Evolutionary conservation across 2,797 vertebrate genomes (phyloP), one percentile per base, ranked within the genome.

Genomic region (Danio choprae): DNA sequence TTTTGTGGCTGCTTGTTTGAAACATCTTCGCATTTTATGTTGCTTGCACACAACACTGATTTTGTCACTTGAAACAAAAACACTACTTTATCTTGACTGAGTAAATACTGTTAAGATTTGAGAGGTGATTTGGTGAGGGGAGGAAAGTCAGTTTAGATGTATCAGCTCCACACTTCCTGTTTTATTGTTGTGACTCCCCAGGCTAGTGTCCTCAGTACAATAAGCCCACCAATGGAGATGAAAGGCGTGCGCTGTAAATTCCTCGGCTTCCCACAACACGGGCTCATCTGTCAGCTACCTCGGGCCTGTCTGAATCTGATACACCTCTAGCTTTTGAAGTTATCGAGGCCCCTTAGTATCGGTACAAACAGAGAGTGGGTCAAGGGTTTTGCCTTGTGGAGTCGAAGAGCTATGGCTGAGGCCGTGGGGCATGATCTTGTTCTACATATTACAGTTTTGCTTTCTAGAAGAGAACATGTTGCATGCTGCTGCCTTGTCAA

Each of bases 161-260:
- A 77, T 73, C 64, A 67, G 77, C 79, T 74, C 72, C 84, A 84
- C 83, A 84, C 89, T 91, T 87, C 87, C 86, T 89, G 84, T 87
- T 87, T 86, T 80, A 85, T 86, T 93, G 90, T 93, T 93, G 88
- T 90, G 91, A 91, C 90, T 91, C 62, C 74, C 60, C 64, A 72
- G 84, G 82, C 81, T 51, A 77, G 68, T 74, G 72, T 59, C 70
- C 51, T 64, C 78, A 36, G 46, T 53, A 75, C 83, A 71, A 79
- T 62, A 72, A 83, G 93, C 89, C 94, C 94, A 94, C 93, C 93
- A 93, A 90, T 91, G 89, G 86, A 94, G 94, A 94, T 94, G 87
- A 94, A 94, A 94, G 92, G 88, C 89, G 80, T 88, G 88, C 89
- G 90, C 90, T 92, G 92, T 93, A 93, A 93, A 94, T 93, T 94